phyloP scores from a whole-genome alignment of 1,140 invertebrate genomes.

The Gerris buenoi region DNA sequence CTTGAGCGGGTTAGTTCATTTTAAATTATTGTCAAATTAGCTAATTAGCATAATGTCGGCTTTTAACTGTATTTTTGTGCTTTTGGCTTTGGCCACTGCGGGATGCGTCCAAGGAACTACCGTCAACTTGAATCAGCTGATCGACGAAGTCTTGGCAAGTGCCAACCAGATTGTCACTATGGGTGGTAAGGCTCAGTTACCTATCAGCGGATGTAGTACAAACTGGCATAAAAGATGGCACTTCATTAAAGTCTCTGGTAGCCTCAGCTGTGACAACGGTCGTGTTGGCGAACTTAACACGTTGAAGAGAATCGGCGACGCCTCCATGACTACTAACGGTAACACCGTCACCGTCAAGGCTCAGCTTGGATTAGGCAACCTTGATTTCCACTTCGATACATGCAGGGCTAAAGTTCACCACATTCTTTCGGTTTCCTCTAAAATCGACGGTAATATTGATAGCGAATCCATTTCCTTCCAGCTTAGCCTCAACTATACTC shows the following conservation, averaged over 20 bases:
- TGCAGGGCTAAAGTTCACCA: constrained; percentile 8
- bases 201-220: not conserved
- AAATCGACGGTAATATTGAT: constrained; percentile 6
- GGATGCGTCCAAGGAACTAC: not conserved
- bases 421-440: not conserved
- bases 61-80: not conserved
- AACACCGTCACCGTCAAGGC: constrained; percentile 3
- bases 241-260: constrained; percentile 8
- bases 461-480: constrained; percentile 7
- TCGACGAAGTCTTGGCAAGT: constrained; percentile 3
- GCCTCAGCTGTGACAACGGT: constrained; percentile 7
- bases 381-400: not conserved
- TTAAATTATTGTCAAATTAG: not conserved
- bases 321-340: constrained; percentile 6
- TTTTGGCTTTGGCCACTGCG: constrained; percentile 3
- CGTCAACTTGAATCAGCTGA: constrained; percentile 6
- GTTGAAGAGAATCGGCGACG: constrained; percentile 8
- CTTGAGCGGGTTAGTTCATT: not conserved
- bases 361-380: constrained; percentile 4
- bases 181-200: not conserved
- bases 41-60: not conserved
- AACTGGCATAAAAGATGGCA: constrained; percentile 11
- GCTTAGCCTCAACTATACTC: not conserved
- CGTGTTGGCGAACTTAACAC: not conserved
- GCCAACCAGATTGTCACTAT: not conserved